Evolutionary conservation across 2,888 invertebrate species (phyloP).

Genomic region (Ptychoptera contaminata): DNA sequence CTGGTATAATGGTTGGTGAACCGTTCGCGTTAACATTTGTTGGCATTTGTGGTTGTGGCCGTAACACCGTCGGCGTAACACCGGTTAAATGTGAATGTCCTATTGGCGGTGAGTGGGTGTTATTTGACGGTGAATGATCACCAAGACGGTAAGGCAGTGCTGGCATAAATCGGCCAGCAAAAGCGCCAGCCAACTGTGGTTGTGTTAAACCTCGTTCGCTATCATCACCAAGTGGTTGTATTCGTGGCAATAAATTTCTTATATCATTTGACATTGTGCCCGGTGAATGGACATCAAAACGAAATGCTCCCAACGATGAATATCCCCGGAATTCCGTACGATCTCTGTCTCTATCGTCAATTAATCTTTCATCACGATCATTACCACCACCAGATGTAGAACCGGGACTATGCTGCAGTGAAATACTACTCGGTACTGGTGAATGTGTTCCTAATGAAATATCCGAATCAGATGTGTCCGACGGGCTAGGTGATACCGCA

Average conservation of each 20-base stretch:
- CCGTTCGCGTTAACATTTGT: conserved; percentile 16
- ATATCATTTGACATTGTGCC: conserved; percentile 5
- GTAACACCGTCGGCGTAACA: conserved; percentile 28
- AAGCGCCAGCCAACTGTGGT: conserved; percentile 14
- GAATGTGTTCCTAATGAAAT: conserved; percentile 32
- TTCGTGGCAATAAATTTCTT: conserved; percentile 2
- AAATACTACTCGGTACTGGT: conserved; percentile 29
- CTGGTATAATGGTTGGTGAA: conserved; percentile 18
- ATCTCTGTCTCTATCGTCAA: conserved; percentile 21
- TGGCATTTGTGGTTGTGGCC: conserved; percentile 30
- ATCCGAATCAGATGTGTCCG: conserved; percentile 31
- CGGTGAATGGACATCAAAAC: conserved; percentile 14
- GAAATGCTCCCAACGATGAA: conserved; percentile 7
- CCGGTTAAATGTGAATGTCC: conserved; percentile 6
- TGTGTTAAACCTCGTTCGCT: not conserved
- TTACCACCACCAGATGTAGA: conserved; percentile 26
- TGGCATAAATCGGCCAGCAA: conserved; percentile 30
- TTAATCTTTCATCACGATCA: conserved; percentile 27
- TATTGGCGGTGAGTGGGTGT: conserved; percentile 8
- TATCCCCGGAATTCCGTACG: conserved; percentile 9
- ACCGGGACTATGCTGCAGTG: conserved; percentile 30
- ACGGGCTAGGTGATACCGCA: conserved; percentile 27
- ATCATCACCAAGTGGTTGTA: not conserved
- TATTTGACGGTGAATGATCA: conserved; percentile 4
- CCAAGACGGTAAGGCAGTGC: conserved; percentile 23